phyloP scores from a whole-genome alignment of 2,888 invertebrate genomes.

The Sthenelais limicola region DNA sequence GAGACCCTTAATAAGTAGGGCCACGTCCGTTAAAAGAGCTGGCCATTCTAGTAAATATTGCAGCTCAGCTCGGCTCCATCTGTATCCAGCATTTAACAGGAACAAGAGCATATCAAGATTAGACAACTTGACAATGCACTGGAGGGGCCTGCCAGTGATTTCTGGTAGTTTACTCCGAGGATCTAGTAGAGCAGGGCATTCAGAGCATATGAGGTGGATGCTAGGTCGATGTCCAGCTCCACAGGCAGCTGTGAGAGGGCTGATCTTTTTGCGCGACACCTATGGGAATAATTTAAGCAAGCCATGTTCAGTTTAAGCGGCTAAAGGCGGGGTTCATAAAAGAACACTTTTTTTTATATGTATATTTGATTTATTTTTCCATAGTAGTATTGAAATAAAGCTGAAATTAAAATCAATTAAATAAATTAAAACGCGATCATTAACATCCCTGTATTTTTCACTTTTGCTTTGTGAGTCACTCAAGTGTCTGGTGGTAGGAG shows the following conservation, averaged over 20 bases:
- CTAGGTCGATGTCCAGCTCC: not conserved
- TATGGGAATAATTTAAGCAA: not conserved
- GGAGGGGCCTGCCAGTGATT: slow-evolving; percentile 1
- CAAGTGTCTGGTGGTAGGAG: no score
- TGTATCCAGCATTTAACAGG: slow-evolving; percentile 14
- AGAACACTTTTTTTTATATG: no score
- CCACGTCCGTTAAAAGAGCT: not conserved
- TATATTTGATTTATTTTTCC: not conserved
- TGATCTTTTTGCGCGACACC: slow-evolving; percentile 9
- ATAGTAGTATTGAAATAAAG: not conserved
- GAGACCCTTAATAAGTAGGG: not conserved
- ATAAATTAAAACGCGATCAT: not conserved
- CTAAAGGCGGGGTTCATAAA: no score
- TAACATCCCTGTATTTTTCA: no score
- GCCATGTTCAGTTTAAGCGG: not conserved
- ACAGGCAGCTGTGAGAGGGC: slow-evolving; percentile 10
- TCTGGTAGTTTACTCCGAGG: not conserved
- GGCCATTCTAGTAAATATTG: not conserved
- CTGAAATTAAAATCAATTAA: not conserved
- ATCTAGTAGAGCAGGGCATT: not conserved
- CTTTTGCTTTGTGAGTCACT: no score
- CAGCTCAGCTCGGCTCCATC: slow-evolving; percentile 9
- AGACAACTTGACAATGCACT: slow-evolving; percentile 1
- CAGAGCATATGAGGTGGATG: slow-evolving; percentile 2
- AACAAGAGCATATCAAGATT: not conserved